Base-by-base conservation (phyloP, 2,113 vertebrate genomes). In the Ciconia stormi region DNA sequence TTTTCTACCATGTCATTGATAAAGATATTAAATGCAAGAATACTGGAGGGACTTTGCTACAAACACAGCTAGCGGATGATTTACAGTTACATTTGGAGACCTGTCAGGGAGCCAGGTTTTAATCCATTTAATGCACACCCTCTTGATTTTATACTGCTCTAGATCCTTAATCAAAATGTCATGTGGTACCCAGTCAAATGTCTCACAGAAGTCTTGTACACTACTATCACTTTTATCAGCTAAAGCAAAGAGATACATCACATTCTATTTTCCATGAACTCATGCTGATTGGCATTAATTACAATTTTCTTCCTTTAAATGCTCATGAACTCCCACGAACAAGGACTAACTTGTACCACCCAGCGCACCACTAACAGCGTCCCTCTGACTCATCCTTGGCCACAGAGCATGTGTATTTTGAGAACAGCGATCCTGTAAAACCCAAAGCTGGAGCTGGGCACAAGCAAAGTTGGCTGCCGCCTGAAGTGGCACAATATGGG, bases 21-120 rank as follows among this genome's bases (percentile, higher is more conserved):
- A 93, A 93, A 96, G 92, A 96, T 92, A 96, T 87, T 95, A 88
- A 92, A 93, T 38, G 82, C 58, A 92, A 94, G 92, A 93, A 94
- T 81, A 95, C 90, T 93, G 92, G 38, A 95, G 72, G 85, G 92
- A 95, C 92, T 86, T 92, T 34, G 71, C 74, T 94, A 63, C 93
- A 96, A 95, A 96, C 90, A 92, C 90, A 95, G 96, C 92, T 90
- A 88, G 82, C 46, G 2, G 94, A 96, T 96, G 96, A 97, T 97
- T 97, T 97, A 97, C 97, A 97, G 88, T 95, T 86, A 83, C 85
- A 92, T 97, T 95, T 92, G 90, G 96, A 97, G 95, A 93, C 67
- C 94, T 95, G 97, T 97, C 97, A 97, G 90, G 50, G 42, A 94
- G 97, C 95, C 96, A 95, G 96, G 88, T 96, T 96, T 97, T 97